Base-by-base conservation (phyloP, 1,140 invertebrate genomes). In the Nephotettix cincticeps region DNA sequence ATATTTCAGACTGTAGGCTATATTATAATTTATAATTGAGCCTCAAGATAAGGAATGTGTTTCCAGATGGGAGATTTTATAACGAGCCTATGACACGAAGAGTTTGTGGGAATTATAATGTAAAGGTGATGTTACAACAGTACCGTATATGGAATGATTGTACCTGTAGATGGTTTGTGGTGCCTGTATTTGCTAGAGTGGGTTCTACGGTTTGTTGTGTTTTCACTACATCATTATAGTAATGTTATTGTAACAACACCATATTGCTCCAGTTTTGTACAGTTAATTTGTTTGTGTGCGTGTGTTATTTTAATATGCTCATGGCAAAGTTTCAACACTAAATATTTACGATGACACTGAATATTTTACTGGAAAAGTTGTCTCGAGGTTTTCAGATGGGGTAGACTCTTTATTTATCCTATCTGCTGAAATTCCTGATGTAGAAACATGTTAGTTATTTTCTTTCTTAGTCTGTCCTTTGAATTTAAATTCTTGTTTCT, bases 181-280 rank as follows among this genome's bases (percentile, higher is more conserved):
- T 61, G 56, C 56, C 56, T 61, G 56, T 61, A 61, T 61, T n/a
- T 61, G 47, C 27, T 61, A 25, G 21, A 27, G 25, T 61, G 56
- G 56, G 56, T 14, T 61, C 56, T 61, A 61, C 56, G 56, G 56
- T 61, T 61, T 61, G 56, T 23, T 61, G 56, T 61, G 56, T 51
- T 61, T 61, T 61, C 56, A 61, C 56, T 61, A 27, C 25, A 27
- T 28, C 23, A 27, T 61, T 29, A 29, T 61, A 61, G 56, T 29
- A 61, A 25, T 61, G 13, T 27, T 29, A 61, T 3, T 61, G 21
- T 61, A 61, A 61, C 56, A 61, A 61, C 56, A 61, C 56, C 56
- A 14, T 11, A 61, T 28, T 61, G 11, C 13, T 51, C 4, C 13
- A 25, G 27, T 61, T 61, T 29, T 61, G 56, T 61, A 61, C 56